Evolutionary conservation across 1,140 invertebrate genomes (phyloP).

Genomic region (Lepidurus packardi): DNA sequence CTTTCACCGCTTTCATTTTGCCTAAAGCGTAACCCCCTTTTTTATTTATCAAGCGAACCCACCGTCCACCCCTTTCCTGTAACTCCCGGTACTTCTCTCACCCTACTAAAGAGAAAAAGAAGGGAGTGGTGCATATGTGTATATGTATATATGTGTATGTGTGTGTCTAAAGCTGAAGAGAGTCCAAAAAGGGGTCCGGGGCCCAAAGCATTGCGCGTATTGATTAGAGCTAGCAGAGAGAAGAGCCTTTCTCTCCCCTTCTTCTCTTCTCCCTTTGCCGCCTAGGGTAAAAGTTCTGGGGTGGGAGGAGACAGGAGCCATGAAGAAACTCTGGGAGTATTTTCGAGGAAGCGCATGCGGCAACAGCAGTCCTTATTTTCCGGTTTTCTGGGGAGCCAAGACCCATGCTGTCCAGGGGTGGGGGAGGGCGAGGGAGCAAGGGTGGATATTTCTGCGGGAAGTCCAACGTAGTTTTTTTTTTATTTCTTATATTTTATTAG

Average conservation of each 20-base stretch:
- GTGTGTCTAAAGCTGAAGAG: background rate
- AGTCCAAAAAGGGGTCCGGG: background rate
- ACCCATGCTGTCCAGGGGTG: background rate
- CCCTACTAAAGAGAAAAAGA: background rate
- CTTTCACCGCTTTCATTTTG: background rate
- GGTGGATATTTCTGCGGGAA: background rate
- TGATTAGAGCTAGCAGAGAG: constrained; percentile 13
- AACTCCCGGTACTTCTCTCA: no score
- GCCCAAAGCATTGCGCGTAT: constrained; percentile 17
- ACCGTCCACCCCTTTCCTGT: background rate
- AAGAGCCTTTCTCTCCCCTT: background rate
- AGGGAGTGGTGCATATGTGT: background rate
- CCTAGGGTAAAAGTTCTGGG: background rate
- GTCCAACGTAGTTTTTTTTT: background rate
- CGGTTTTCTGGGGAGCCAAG: background rate
- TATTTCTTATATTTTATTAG: background rate
- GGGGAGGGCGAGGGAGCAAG: background rate
- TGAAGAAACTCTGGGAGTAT: background rate
- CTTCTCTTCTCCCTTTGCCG: no score
- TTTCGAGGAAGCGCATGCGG: constrained; percentile 20
- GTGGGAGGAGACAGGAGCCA: background rate
- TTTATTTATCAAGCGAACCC: background rate
- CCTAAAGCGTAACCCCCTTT: background rate
- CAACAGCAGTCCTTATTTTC: constrained; percentile 11
- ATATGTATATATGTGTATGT: background rate